Percentiles rank a stretch among this genome's conserved stretches.
Evolutionary conservation across 2,113 vertebrate genomes (phyloP).

Genomic region (Muntiacus muntjak): DNA sequence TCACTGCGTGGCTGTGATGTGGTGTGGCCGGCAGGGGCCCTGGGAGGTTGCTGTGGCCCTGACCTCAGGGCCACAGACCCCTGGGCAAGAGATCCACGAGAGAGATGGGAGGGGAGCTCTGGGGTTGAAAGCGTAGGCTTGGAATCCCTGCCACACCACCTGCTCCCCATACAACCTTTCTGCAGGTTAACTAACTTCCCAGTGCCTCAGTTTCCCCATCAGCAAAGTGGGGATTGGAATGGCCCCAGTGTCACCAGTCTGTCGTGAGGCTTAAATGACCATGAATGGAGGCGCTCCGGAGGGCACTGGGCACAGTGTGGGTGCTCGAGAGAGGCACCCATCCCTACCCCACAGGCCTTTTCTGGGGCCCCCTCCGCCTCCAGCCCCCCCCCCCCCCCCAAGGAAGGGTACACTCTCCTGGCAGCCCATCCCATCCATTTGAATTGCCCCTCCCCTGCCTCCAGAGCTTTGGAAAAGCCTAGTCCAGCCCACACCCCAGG

Average conservation of each 20-base stretch:
- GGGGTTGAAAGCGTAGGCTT: background rate
- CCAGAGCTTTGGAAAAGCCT: background rate
- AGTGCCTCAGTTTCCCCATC: background rate
- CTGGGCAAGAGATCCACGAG: background rate
- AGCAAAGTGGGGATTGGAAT: background rate
- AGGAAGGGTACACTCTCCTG: background rate
- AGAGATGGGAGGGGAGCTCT: background rate
- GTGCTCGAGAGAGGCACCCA: fast-evolving
- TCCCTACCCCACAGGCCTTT: background rate
- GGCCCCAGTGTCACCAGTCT: background rate
- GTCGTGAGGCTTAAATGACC: background rate
- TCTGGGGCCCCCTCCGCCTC: no score
- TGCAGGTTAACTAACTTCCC: background rate
- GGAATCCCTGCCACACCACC: background rate
- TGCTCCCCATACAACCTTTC: background rate
- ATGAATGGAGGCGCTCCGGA: fast-evolving
- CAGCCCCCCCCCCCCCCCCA: background rate
- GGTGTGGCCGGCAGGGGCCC: background rate
- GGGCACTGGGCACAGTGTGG: background rate
- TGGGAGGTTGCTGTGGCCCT: background rate
- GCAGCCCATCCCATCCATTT: background rate
- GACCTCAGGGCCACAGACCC: background rate
- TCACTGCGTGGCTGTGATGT: background rate
- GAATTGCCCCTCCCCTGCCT: fast-evolving
- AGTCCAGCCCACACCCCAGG: background rate